Evolutionary conservation across 2,113 vertebrate genomes (phyloP).

Genomic region (Scomber colias): DNA sequence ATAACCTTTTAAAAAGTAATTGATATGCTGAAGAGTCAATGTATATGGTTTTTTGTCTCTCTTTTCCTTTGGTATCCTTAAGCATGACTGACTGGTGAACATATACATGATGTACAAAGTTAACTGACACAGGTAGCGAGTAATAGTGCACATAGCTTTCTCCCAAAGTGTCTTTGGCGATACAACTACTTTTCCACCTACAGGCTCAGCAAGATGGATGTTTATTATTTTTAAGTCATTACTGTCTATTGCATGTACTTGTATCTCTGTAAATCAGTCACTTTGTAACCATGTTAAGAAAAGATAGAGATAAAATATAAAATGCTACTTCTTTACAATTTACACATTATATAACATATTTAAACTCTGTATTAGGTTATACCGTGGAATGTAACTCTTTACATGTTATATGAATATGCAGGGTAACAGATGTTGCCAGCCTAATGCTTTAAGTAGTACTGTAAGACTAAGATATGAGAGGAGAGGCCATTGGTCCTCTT

Average conservation of each 20-base stretch:
- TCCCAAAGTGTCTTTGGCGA: no score
- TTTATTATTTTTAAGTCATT: not conserved
- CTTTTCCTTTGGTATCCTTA: not conserved
- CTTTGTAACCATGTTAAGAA: not conserved
- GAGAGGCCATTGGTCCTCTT: constrained; percentile 25
- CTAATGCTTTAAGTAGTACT: not conserved
- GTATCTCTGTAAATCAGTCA: not conserved
- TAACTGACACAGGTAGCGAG: no score
- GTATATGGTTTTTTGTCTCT: not conserved
- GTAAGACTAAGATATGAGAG: constrained; percentile 25
- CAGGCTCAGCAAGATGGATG: not conserved
- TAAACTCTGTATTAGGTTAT: no score
- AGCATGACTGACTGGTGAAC: not conserved
- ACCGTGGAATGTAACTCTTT: not conserved
- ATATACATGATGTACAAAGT: no score
- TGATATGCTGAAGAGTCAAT: not conserved
- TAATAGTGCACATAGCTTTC: no score
- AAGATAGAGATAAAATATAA: not conserved
- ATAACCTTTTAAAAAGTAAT: not conserved
- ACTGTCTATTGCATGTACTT: not conserved
- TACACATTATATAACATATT: not conserved
- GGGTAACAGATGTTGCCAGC: not conserved
- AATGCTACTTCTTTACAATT: not conserved
- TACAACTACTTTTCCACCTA: not conserved
- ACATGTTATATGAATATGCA: not conserved